Evolutionary conservation across 2,113 vertebrate genomes (phyloP).

Genomic region (Rhinolophus ferrumequinum): DNA sequence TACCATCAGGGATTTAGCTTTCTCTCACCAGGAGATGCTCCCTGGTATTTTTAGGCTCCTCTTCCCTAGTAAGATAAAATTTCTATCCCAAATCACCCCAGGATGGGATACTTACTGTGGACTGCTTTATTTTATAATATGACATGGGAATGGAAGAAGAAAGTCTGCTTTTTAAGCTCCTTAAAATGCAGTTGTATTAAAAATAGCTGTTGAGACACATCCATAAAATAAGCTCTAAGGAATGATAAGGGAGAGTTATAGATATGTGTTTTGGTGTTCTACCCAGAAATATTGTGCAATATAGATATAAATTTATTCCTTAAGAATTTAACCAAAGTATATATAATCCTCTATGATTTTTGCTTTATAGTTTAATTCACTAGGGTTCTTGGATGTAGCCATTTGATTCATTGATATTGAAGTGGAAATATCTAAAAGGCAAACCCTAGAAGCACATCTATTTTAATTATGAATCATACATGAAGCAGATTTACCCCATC

Average conservation of each 20-base stretch:
- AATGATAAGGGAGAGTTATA: slow-evolving; percentile 16
- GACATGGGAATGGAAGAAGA: background rate
- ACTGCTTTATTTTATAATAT: slow-evolving; percentile 21
- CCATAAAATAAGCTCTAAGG: background rate
- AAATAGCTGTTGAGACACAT: slow-evolving; percentile 30
- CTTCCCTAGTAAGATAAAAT: background rate
- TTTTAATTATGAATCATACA: slow-evolving; percentile 54
- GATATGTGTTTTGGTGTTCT: background rate
- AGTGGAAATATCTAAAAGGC: background rate
- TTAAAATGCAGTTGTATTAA: slow-evolving; percentile 38
- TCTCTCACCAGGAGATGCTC: background rate
- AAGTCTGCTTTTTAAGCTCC: background rate
- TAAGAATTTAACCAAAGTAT: background rate
- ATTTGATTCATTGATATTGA: background rate
- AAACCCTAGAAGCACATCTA: background rate
- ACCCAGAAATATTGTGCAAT: slow-evolving; percentile 27
- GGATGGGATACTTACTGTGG: background rate
- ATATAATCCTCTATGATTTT: background rate
- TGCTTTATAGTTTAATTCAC: background rate
- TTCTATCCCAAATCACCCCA: background rate
- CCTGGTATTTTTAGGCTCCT: background rate
- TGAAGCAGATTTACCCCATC: background rate
- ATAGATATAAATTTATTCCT: background rate
- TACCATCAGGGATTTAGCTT: background rate
- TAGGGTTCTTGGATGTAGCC: background rate